phyloP scores from a whole-genome alignment of 2,888 invertebrate species.

The Pelosia muscerda region DNA sequence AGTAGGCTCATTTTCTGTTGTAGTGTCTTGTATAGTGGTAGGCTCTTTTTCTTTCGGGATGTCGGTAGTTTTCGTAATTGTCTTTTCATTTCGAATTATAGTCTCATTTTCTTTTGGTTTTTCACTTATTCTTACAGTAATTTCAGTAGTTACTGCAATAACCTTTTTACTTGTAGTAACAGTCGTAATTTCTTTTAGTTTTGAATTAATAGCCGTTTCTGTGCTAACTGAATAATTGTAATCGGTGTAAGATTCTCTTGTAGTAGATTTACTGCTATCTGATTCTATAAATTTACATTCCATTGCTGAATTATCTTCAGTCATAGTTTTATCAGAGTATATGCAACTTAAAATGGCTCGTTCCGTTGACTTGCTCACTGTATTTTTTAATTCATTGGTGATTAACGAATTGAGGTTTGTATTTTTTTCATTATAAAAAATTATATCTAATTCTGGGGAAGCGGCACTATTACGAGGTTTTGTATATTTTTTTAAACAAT shows the following conservation, averaged over 20 bases:
- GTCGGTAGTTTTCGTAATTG: not conserved
- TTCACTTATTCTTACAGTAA: not conserved
- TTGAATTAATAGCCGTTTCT: not conserved
- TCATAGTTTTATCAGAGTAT: not conserved
- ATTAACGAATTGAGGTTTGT: not conserved
- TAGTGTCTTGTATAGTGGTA: not conserved
- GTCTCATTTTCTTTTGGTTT: not conserved
- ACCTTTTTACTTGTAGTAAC: not conserved
- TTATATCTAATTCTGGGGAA: conserved; percentile 9
- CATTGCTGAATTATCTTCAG: conserved; percentile 11
- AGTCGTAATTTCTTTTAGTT: not conserved
- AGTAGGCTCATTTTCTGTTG: not conserved
- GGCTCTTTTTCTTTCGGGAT: not conserved
- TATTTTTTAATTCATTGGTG: not conserved
- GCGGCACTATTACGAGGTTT: not conserved
- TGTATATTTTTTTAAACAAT: conserved; percentile 6
- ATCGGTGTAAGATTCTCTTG: not conserved
- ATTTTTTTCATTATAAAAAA: conserved; percentile 14
- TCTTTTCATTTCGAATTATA: no score
- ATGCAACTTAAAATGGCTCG: conserved; percentile 25
- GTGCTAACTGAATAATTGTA: not conserved
- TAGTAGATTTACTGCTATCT: not conserved
- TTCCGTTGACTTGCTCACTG: not conserved
- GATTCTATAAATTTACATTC: conserved; percentile 25
- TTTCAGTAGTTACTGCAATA: not conserved